phyloP scores from a whole-genome alignment of 2,797 vertebrate species.

The Clarias fuscus region DNA sequence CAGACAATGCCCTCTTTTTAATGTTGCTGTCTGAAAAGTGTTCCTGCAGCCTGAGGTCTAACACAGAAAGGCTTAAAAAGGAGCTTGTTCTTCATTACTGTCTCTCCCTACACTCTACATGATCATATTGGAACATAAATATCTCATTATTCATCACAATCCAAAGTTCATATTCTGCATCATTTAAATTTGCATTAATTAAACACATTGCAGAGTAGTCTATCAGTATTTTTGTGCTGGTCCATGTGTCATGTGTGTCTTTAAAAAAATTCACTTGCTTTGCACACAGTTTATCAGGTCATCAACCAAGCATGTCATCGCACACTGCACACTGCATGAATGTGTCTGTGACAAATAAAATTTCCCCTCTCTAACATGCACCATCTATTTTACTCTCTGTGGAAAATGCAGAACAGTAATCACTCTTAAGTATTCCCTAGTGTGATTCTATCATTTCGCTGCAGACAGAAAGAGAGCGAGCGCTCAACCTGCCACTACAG shows the following conservation, averaged over 20 bases:
- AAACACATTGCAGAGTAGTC: not conserved
- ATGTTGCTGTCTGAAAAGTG: not conserved
- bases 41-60: not conserved
- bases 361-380: not conserved
- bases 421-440: constrained; percentile 51
- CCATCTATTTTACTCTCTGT: constrained; percentile 19
- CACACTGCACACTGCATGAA: not conserved
- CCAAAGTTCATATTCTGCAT: too few relatives aligned
- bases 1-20: not conserved
- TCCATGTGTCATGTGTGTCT: not conserved
- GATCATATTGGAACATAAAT: not conserved
- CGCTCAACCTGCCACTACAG: not conserved
- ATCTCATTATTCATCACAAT: not conserved
- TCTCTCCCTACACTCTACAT: not conserved
- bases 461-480: not conserved
- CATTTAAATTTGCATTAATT: not conserved
- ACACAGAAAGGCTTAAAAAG: not conserved
- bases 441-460: constrained; percentile 31
- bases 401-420: constrained; percentile 49
- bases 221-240: not conserved
- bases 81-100: not conserved
- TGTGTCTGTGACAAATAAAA: too few relatives aligned
- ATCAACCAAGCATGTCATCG: not conserved
- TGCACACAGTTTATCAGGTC: not conserved
- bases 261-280: not conserved